Evolutionary conservation across 2,888 invertebrate genomes (phyloP).

Genomic region (Frankliniella intonsa): DNA sequence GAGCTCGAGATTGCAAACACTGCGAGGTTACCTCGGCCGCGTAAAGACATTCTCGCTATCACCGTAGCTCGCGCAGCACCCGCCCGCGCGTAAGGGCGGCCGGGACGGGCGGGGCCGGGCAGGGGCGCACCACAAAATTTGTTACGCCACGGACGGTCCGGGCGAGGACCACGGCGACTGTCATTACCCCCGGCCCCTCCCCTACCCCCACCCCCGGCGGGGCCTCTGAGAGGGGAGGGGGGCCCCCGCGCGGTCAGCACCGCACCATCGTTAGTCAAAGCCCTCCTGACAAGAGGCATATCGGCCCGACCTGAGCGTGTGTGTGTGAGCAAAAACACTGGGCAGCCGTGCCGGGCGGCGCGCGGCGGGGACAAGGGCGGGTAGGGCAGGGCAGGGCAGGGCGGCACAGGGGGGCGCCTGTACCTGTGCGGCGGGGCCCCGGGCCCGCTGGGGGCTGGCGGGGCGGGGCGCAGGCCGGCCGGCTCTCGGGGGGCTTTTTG

Average conservation of each 20-base stretch:
- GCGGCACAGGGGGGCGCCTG: constrained; percentile 5
- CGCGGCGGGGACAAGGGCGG: neutral
- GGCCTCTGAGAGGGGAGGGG: too few relatives aligned
- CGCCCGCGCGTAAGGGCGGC: neutral
- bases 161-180: neutral
- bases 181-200: neutral
- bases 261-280: constrained; percentile 19
- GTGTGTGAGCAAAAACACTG: neutral
- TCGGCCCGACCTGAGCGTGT: neutral
- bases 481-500: neutral
- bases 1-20: too few relatives aligned
- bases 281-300: constrained; percentile 16
- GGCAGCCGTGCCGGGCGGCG: neutral
- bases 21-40: neutral
- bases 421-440: constrained; percentile 6
- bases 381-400: neutral
- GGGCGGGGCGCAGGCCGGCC: neutral
- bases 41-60: neutral
- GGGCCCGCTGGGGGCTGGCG: neutral
- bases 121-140: neutral
- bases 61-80: neutral
- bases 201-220: neutral
- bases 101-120: too few relatives aligned
- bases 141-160: neutral
- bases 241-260: neutral